Conservation (phyloP, 2,113 vertebrate species). For the Esox niger region DNA sequence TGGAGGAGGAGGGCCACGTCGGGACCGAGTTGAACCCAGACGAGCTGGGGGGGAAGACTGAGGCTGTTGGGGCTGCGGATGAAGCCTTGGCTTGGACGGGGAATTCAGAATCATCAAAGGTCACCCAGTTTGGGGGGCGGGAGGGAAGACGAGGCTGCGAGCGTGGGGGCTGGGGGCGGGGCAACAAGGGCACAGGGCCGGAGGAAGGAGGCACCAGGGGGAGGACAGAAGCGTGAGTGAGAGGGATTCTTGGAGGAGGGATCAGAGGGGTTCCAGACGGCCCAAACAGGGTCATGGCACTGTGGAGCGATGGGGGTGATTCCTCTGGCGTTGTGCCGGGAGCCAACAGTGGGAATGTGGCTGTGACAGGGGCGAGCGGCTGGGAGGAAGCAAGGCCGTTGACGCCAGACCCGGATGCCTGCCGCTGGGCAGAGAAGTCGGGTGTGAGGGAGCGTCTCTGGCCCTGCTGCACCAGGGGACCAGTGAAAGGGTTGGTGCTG, state of each 20-base stretch:
- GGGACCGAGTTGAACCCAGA: constrained; percentile 61
- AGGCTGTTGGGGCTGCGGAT: constrained; percentile 9
- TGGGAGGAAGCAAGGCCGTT: constrained; percentile 48
- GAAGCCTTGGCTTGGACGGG: constrained; percentile 21
- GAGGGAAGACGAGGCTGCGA: constrained; percentile 5
- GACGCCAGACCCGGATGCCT: constrained; percentile 40
- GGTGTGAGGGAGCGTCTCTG: constrained; percentile 57
- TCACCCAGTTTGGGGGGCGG: constrained; percentile 84
- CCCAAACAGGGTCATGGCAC: constrained; percentile 38
- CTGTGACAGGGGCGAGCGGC: constrained; percentile 52
- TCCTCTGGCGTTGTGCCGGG: no score
- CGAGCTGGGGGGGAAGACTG: constrained; percentile 29
- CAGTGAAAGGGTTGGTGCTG: constrained; percentile 82
- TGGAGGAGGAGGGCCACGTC: constrained; percentile 70
- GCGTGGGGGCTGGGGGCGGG: constrained; percentile 49
- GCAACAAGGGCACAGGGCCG: constrained; percentile 21
- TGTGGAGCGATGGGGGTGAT: constrained; percentile 39
- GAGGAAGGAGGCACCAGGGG: constrained; percentile 39
- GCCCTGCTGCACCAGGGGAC: constrained; percentile 50
- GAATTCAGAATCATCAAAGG: constrained; percentile 67
- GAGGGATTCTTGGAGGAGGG: constrained; percentile 17
- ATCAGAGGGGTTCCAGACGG: constrained; percentile 19
- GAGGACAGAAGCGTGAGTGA: constrained; percentile 16
- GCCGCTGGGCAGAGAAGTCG: constrained; percentile 54
- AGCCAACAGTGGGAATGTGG: not conserved